A percentile compares a stretch with the other conserved stretches of the same genome.
Evolutionary conservation across 1,140 invertebrate genomes (phyloP).

Genomic region (Drosophila equinoxialis): DNA sequence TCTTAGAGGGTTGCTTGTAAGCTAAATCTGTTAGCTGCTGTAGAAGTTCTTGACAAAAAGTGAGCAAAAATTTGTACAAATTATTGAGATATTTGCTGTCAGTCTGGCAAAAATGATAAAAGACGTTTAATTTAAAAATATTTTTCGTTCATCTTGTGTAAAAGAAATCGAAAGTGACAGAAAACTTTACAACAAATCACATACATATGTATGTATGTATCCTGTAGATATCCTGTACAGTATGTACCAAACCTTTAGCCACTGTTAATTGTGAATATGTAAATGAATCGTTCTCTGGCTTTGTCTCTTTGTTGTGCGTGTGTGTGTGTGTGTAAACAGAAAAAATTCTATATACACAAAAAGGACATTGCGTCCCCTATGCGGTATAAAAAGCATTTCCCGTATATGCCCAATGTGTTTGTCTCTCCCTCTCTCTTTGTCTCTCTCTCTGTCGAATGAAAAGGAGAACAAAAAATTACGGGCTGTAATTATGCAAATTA

Average conservation of each 20-base stretch:
- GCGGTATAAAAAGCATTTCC: constrained; percentile 30
- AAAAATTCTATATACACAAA: constrained; percentile 50
- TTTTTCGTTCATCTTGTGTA: neutral
- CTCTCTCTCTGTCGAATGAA: neutral
- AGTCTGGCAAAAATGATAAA: constrained; percentile 1
- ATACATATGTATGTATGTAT: neutral
- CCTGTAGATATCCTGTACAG: neutral
- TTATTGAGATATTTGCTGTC: constrained; percentile 29
- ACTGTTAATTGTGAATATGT: constrained; percentile 42
- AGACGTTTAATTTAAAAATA: neutral
- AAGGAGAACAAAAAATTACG: constrained; percentile 60
- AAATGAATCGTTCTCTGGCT: constrained; percentile 37
- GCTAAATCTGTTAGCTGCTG: neutral
- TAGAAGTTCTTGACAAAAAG: neutral
- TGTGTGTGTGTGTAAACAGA: constrained; percentile 42
- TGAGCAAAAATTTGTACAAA: neutral
- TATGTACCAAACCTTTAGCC: neutral
- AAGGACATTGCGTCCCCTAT: constrained; percentile 74
- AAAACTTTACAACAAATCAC: neutral
- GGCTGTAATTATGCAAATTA: constrained; percentile 81
- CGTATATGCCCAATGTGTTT: constrained; percentile 31
- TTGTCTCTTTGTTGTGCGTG: constrained; percentile 32
- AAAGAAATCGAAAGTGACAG: neutral
- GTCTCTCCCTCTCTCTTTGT: no score
- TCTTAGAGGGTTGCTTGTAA: neutral